A percentile compares a stretch with the other conserved stretches of the same genome.
phyloP scores from a whole-genome alignment of 2,113 vertebrate species.

The Spea multiplicata region DNA sequence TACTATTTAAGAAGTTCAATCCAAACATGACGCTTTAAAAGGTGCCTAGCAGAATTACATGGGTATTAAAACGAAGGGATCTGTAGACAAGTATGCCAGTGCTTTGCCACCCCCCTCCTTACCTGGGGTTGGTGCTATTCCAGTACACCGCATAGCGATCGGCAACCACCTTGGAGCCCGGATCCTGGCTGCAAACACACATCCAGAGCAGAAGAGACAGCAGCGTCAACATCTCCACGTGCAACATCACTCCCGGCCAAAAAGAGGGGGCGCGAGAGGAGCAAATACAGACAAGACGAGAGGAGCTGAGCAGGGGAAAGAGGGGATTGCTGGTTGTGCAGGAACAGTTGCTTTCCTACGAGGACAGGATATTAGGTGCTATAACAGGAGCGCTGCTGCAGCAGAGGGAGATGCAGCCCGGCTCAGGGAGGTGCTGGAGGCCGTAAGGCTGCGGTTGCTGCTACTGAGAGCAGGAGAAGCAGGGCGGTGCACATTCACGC shows the following conservation, averaged over 20 bases:
- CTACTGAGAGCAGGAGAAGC: conserved; percentile 55
- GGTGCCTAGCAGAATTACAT: no score
- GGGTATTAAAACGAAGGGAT: no score
- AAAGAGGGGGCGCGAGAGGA: conserved; percentile 34
- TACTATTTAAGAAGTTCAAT: no score
- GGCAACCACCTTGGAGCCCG: conserved; percentile 91
- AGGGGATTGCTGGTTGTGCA: conserved; percentile 4
- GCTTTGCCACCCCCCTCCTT: conserved; percentile 49
- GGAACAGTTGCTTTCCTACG: neutral
- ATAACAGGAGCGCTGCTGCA: conserved; percentile 30
- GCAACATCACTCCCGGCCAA: conserved; percentile 83
- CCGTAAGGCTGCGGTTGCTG: conserved; percentile 49
- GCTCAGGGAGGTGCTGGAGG: conserved; percentile 55
- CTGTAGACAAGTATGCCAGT: neutral
- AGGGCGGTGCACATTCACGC: conserved; percentile 62
- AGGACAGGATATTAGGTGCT: conserved; percentile 5
- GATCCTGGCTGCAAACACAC: conserved; percentile 91
- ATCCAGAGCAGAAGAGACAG: conserved; percentile 88
- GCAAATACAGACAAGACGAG: conserved; percentile 45
- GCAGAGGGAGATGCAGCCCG: conserved; percentile 44
- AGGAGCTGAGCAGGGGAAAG: conserved; percentile 15
- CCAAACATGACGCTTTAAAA: no score
- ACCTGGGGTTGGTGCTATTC: conserved; percentile 96
- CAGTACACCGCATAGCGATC: conserved; percentile 97
- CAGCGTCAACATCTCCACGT: conserved; percentile 92